Evolutionary conservation across 1,140 invertebrate genomes (phyloP), one percentile per base, ranked within the genome.

Genomic region (Drosophila tsacasi): DNA sequence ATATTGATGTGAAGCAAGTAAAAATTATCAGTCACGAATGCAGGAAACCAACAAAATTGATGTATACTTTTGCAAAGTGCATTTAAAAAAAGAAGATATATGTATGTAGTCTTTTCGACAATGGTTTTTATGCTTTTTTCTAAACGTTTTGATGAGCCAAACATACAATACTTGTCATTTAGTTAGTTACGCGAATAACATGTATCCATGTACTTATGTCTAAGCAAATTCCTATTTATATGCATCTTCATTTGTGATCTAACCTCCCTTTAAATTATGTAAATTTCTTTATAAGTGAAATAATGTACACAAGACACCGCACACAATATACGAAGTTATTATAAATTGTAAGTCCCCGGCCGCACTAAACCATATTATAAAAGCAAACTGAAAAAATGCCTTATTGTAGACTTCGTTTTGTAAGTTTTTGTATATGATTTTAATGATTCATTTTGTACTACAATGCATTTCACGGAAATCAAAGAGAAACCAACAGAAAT

Each of bases 21-120:
- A 71, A 75, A 52, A 54, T 67, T 54, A 40, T 63, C 58, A 85
- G 64, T 74, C 60, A 23, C 68, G 42, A 54, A 60, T 55, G 57
- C 76, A 62, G 58, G 65, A 57, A 42, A 32, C 27, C 27, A 49
- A 47, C 58, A 49, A 52, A 83, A 83, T 77, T 72, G 72, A 89
- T 87, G 81, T 84, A 78, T 78, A 81, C 84, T 84, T 79, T 55
- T 64, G 64, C 65, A 79, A 89, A 75, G 84, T 87, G 81, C 81
- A 89, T 89, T 89, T 89, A 89, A 89, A 89, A 81, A 49, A 54
- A 55, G 83, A 59, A 67, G 72, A 76, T 82, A 76, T 82, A 39
- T 57, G 30, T 54, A 35, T 69, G 59, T 68, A 64, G 61, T 76
- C 17, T 50, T 75, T 83, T 64, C 35, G 46, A 68, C 46, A 55